Evolutionary conservation across 2,797 vertebrate genomes (phyloP), one percentile per base, ranked within the genome.

Genomic region (Vultur gryphus): DNA sequence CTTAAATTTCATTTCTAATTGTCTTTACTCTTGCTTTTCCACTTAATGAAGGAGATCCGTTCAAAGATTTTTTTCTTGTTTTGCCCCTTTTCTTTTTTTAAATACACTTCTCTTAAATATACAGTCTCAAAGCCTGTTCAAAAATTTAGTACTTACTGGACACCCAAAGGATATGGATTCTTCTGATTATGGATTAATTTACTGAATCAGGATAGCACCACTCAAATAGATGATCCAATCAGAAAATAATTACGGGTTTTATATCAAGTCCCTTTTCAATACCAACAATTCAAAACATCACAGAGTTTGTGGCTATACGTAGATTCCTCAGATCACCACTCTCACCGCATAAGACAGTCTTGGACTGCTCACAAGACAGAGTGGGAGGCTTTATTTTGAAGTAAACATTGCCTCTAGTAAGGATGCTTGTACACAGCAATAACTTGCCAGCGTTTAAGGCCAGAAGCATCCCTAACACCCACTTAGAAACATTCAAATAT

Each of bases 381-480:
- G 75, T 78, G 49, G 89, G 90, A 95, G 89, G 78, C 7, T 44
- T 95, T 92, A 91, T 96, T 90, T 84, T 44, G 28, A 48, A 72
- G 66, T 51, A 96, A 95, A 87, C 57, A 13, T 84, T 91, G 89
- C 88, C 92, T 87, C 64, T 17, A 73, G 44, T 70, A 94, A 75
- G 73, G 61, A 65, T 55, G 66, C 72, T 55, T 85, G 84, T 75
- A 82, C 55, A 92, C 77, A 91, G 75, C 39, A 92, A 35, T 29
- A 52, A n/a, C 65, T 80, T 82, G 84, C 78, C 65, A 41, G 83
- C 33, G 57, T 83, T 86, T 91, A 80, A 82, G 52, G 81, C 23
- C 71, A 93, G 23, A 58, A 93, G 52, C 35, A 55, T 96, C 89
- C 89, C 73, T 76, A 79, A 95, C 93, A 94, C 84, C 95, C 91